These are phyloP conservation scores for Scelioninae gen. 1 DNA, from an alignment of 2,888 invertebrate genomes.

Conservation along the genomic window DNA sequence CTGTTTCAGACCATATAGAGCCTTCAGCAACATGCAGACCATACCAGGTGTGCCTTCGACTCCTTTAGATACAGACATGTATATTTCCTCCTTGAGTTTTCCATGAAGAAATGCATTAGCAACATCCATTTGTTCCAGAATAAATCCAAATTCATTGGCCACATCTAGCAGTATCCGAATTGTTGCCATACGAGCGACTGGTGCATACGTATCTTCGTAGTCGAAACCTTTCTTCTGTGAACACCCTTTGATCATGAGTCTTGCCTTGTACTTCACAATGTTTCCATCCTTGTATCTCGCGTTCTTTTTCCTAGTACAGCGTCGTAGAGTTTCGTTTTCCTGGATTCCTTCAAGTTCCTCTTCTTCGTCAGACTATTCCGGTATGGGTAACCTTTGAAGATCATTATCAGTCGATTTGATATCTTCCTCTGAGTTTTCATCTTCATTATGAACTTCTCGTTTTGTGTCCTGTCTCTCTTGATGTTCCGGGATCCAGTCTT, in stretches of 20 bases:
- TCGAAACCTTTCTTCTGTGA: conserved; percentile 73
- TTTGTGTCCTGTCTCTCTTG: not conserved
- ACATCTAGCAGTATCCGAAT: conserved; percentile 51
- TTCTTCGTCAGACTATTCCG: not conserved
- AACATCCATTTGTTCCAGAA: conserved; percentile 73
- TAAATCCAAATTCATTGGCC: conserved; percentile 52
- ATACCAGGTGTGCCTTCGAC: not conserved
- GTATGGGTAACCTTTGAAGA: not conserved
- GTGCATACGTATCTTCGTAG: conserved; percentile 75
- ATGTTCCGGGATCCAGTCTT: conserved; percentile 28
- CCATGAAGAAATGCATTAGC: conserved; percentile 77
- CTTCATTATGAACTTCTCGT: not conserved
- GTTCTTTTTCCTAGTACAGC: not conserved
- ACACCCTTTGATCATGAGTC: conserved; percentile 74
- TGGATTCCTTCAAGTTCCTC: not conserved
- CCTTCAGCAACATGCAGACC: not conserved
- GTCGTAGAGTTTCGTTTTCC: not conserved
- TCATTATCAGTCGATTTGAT: not conserved
- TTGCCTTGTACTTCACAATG: conserved; percentile 73
- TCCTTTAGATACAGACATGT: conserved; percentile 62
- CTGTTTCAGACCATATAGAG: conserved; percentile 75
- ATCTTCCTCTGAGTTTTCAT: not conserved
- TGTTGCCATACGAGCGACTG: conserved; percentile 72
- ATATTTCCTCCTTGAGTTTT: conserved; percentile 72
- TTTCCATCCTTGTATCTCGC: conserved; percentile 45